These are phyloP conservation scores for Nemoura dubitans DNA, from an alignment of 2,888 invertebrate genomes.

Conservation along the genomic window DNA sequence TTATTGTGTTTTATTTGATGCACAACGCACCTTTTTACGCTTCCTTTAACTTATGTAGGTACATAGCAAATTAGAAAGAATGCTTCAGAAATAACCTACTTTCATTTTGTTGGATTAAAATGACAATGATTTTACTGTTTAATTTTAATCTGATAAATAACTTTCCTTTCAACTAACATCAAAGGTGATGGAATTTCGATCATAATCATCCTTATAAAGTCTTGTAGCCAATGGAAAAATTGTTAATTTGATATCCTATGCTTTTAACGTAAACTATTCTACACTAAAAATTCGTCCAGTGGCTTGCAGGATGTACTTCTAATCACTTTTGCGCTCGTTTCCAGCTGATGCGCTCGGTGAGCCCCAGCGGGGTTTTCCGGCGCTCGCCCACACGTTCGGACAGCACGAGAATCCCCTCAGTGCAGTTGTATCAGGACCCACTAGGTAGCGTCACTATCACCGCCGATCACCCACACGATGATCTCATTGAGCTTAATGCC, in stretches of 20 bases:
- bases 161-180: conserved; percentile 16
- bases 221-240: too few species aligned
- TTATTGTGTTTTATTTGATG: conserved; percentile 44
- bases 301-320: neutral
- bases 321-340: conserved; percentile 44
- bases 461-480: conserved; percentile 44
- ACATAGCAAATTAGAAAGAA: neutral
- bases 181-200: conserved; percentile 38
- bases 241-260: too few species aligned
- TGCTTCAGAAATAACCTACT: neutral
- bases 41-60: conserved; percentile 15
- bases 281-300: too few species aligned
- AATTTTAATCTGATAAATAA: conserved; percentile 8
- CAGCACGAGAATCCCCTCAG: neutral
- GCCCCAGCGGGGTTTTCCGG: conserved; percentile 42
- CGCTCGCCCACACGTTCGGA: neutral
- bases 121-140: neutral
- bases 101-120: conserved; percentile 7
- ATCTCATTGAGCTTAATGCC: conserved; percentile 48
- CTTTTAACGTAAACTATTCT: too few species aligned
- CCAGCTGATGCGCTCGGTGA: conserved; percentile 68
- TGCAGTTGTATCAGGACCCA: conserved; percentile 47
- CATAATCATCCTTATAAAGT: conserved; percentile 16
- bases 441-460: conserved; percentile 50
- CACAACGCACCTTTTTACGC: conserved; percentile 46